Conservation (phyloP, 2,888 invertebrate genomes). For the Aspidiotus rigidus region DNA sequence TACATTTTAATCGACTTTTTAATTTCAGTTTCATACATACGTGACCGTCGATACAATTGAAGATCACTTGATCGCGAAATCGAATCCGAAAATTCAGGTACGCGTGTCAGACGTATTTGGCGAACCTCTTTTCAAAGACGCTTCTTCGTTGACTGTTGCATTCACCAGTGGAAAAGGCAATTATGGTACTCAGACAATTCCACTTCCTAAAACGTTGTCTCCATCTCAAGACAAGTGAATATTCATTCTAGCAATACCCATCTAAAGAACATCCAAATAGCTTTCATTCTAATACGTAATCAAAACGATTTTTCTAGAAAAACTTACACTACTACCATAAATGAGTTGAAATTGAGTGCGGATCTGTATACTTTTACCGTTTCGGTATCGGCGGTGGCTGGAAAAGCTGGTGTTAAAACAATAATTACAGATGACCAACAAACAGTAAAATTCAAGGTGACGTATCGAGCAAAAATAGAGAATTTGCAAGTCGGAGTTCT, state of each 20-base stretch:
- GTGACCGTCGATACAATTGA: slow-evolving; percentile 57
- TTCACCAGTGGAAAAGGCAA: slow-evolving; percentile 65
- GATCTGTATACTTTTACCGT: slow-evolving; percentile 67
- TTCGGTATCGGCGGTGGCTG: slow-evolving; percentile 9
- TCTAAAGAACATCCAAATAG: background rate
- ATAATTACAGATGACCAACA: slow-evolving; percentile 1
- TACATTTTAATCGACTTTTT: slow-evolving; percentile 72
- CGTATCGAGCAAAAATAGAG: slow-evolving; percentile 60
- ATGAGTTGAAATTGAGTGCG: slow-evolving; percentile 65
- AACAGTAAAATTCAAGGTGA: slow-evolving; percentile 1
- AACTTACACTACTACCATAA: slow-evolving; percentile 66
- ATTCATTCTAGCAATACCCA: background rate
- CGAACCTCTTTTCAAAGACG: slow-evolving; percentile 49
- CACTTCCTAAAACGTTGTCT: slow-evolving; percentile 53
- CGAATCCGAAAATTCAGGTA: slow-evolving; percentile 50
- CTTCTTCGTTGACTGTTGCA: slow-evolving; percentile 41
- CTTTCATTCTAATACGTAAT: no score
- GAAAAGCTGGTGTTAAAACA: background rate
- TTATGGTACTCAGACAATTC: slow-evolving; percentile 60
- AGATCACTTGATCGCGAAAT: slow-evolving; percentile 47
- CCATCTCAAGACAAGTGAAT: slow-evolving; percentile 43
- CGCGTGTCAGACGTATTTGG: slow-evolving; percentile 68
- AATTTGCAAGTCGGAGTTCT: slow-evolving; percentile 76
- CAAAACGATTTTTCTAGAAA: slow-evolving; percentile 46
- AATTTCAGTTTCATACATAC: slow-evolving; percentile 54